Conservation (phyloP, 2,113 vertebrate species). For the Galbula dea region DNA sequence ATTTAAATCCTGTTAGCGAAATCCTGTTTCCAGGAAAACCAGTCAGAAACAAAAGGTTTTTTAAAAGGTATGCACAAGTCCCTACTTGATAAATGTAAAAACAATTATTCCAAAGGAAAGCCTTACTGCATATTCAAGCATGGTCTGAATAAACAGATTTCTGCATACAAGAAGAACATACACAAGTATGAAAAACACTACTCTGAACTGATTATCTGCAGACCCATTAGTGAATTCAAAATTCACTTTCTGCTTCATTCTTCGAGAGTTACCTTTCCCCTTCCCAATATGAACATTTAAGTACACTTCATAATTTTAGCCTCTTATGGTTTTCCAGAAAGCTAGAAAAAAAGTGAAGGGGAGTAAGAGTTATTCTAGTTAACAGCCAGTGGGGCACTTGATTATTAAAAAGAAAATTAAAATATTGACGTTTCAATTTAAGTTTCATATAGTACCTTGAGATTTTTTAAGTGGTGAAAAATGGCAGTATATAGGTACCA, state of each 20-base stretch:
- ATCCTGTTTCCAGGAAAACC: background rate
- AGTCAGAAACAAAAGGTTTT: background rate
- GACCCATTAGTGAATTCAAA: background rate
- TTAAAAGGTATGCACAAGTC: background rate
- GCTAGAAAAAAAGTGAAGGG: background rate
- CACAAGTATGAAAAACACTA: background rate
- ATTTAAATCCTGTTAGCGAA: background rate
- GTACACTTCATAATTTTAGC: background rate
- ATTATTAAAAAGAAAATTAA: background rate
- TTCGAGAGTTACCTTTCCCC: background rate
- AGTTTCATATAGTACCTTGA: background rate
- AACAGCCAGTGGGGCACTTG: background rate
- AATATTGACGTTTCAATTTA: too few species aligned
- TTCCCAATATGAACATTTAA: background rate
- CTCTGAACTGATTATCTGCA: background rate
- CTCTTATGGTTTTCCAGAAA: background rate
- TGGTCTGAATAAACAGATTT: background rate
- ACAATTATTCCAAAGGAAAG: background rate
- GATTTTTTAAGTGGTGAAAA: background rate
- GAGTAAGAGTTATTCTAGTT: background rate
- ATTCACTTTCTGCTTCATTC: background rate
- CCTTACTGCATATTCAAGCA: background rate
- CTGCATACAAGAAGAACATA: background rate
- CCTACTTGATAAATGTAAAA: background rate
- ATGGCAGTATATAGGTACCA: background rate